phyloP scores from a whole-genome alignment of 2,113 vertebrate species.

The Ageneiosus marmoratus region DNA sequence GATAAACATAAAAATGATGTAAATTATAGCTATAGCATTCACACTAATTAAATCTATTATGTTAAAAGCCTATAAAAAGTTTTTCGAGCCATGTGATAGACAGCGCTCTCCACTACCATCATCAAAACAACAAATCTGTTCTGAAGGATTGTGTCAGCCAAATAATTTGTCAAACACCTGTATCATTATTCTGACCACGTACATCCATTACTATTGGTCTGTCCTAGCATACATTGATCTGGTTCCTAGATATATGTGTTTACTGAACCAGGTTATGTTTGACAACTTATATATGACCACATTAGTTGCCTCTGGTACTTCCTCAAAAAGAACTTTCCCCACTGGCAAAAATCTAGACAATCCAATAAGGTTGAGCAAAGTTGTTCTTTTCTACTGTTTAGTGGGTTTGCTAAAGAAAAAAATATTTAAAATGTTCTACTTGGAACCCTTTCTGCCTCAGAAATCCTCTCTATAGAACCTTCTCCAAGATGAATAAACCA shows the following conservation, averaged over 20 bases:
- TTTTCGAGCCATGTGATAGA: too few relatives aligned
- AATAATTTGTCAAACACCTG: too few relatives aligned
- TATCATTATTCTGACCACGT: neutral
- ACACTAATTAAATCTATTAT: too few relatives aligned
- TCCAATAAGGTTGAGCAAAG: neutral
- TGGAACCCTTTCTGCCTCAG: neutral
- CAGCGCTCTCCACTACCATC: too few relatives aligned
- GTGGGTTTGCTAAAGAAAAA: neutral
- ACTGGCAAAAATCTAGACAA: neutral
- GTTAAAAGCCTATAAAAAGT: too few relatives aligned
- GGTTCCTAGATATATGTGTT: neutral
- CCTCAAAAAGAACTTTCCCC: neutral
- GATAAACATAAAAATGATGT: too few relatives aligned
- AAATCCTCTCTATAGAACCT: neutral
- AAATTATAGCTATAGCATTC: too few relatives aligned
- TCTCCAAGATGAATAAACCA: neutral
- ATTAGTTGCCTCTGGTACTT: neutral
- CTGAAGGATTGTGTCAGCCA: too few relatives aligned
- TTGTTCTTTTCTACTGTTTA: neutral
- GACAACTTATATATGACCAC: neutral
- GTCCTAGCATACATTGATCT: neutral
- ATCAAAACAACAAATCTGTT: too few relatives aligned
- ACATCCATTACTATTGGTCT: neutral
- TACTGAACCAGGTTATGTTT: neutral
- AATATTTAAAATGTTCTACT: neutral